Percentiles rank a stretch among this genome's conserved stretches.
These are phyloP conservation scores for Solenodon paradoxus DNA, from an alignment of 2,113 vertebrate genomes.

Conservation along the genomic window DNA sequence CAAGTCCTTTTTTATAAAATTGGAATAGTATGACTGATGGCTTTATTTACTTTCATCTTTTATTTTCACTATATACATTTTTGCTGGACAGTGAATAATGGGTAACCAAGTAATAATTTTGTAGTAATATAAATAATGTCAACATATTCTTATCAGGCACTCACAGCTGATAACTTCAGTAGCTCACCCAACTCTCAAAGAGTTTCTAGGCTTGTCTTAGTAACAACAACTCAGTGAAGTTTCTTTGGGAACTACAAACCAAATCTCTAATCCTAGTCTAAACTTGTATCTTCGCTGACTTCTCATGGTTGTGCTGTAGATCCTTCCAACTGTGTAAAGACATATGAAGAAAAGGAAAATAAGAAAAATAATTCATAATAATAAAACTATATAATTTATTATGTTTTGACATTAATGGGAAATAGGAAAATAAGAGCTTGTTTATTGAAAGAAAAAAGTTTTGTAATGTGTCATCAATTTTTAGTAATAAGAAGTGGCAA, in stretches of 20 bases:
- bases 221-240: background rate
- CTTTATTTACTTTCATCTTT: background rate
- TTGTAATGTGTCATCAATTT: background rate
- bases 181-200: background rate
- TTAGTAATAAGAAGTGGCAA: too few species aligned
- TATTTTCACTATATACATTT: background rate
- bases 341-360: background rate
- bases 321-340: background rate
- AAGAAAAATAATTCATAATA: background rate
- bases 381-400: background rate
- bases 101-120: background rate
- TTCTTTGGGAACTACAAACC: background rate
- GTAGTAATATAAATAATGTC: background rate
- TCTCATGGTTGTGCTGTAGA: background rate
- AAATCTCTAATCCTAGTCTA: background rate
- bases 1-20: background rate
- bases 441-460: background rate
- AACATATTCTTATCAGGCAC: background rate
- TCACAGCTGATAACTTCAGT: background rate
- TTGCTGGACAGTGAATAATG: background rate
- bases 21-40: background rate
- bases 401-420: background rate
- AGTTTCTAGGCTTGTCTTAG: background rate
- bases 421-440: background rate
- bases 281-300: background rate